Percentiles rank a stretch among this genome's conserved stretches.
These are phyloP conservation scores for Acipenser oxyrinchus DNA, from an alignment of 2,797 vertebrate species.

Conservation along the genomic window DNA sequence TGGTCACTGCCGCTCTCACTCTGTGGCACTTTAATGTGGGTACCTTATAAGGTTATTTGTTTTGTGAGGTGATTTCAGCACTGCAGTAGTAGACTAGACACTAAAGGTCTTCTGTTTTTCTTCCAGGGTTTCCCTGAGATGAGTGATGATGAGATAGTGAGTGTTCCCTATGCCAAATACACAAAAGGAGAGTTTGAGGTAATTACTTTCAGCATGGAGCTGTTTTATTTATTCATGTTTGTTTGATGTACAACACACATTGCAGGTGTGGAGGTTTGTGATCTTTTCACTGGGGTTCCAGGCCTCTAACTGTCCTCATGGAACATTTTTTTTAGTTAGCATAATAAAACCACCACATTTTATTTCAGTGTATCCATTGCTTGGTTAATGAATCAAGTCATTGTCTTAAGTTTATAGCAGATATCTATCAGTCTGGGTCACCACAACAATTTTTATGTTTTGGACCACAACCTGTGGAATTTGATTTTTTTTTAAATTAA, in stretches of 20 bases:
- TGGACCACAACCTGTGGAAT: no score
- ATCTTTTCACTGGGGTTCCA: constrained; percentile 6
- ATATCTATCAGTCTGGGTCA: no score
- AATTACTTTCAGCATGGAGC: constrained; percentile 11
- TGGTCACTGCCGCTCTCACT: constrained; percentile 78
- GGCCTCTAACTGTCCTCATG: constrained; percentile 6
- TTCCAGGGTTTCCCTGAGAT: constrained; percentile 83
- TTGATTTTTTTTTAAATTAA: no score
- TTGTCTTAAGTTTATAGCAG: no score
- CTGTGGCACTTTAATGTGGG: constrained; percentile 88
- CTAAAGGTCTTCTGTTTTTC: no score
- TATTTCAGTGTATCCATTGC: no score
- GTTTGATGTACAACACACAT: constrained; percentile 22
- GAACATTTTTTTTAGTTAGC: not conserved
- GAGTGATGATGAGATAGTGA: constrained; percentile 86
- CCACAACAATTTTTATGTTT: no score
- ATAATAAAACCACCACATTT: no score
- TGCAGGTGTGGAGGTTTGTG: constrained; percentile 15
- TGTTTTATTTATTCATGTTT: constrained; percentile 14
- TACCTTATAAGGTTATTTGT: not conserved
- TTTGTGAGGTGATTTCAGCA: no score
- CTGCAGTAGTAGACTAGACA: no score
- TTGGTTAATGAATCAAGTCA: no score
- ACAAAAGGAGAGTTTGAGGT: constrained; percentile 98
- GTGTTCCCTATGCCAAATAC: constrained; percentile 93